Evolutionary conservation across 2,113 vertebrate genomes (phyloP), one percentile per base, ranked within the genome.

Genomic region (Ammodytes marinus): DNA sequence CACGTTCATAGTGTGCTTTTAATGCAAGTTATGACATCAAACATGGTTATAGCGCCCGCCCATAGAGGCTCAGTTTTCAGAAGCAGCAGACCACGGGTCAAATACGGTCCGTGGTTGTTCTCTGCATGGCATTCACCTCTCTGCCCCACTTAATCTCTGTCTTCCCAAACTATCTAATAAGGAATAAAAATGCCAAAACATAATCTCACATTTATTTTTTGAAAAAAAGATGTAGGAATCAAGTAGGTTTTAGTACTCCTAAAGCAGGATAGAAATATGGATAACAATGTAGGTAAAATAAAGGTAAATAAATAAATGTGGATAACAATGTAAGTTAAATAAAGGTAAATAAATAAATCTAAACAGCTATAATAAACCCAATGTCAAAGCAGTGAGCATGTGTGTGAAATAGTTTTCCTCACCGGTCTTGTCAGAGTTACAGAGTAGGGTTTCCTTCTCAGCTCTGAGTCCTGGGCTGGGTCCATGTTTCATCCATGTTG

Each of bases 381-480:
- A 53, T 72, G 19, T 17, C n/a, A 64, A 60, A 74, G 19, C 50
- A 61, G 11, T 46, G 35, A 54, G 11, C 15, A 54, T 2, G 39
- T 37, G 39, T 37, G 43, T 43, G 19, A 61, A 46, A 46, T 4
- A 0, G 42, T 65, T 61, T 27, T 67, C 8, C 89, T 89, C 90
- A 99, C 98, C 98, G 0, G 97, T 99, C 90, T 99, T 99, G 88
- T 99, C 98, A 15, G 98, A 99, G 92, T 98, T 99, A 84, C 98
- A 99, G 77, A 99, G 96, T 74, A 99, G 95, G 7, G 98, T 99
- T 91, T 99, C 98, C 81, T 99, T 99, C 89, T 99, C 97, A 0
- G 96, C 97, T 91, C 98, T 95, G 81, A 97, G 88, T 3, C 97
- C 97, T 0, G 96, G 96, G 91, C 97, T 98, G 50, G 98, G 97